Conservation (phyloP, 1,140 invertebrate genomes). For the Matsumurasca onukii region DNA sequence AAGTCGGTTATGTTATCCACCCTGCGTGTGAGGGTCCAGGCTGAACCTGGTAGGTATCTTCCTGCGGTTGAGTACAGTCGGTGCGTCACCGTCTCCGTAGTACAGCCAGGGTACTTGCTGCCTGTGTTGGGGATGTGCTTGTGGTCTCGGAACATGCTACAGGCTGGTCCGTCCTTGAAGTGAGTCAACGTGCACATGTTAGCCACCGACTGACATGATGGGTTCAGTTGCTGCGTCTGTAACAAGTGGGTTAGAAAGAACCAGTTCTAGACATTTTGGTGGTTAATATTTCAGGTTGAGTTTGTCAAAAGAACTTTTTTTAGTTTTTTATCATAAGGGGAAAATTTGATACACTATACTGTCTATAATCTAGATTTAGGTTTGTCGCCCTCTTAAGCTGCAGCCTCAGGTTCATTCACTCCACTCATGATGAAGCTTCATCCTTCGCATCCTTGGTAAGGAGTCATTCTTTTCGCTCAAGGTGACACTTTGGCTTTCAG, state of each 20-base stretch:
- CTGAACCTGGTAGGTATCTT: constrained; percentile 55
- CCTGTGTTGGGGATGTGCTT: constrained; percentile 47
- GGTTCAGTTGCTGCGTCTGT: constrained; percentile 46
- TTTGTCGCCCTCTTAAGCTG: not conserved
- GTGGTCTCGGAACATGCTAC: constrained; percentile 54
- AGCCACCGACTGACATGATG: constrained; percentile 65
- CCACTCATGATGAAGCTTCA: too few species aligned
- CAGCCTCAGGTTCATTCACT: too few species aligned
- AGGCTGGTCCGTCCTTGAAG: constrained; percentile 51
- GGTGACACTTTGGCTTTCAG: too few species aligned
- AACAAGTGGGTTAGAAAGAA: too few species aligned
- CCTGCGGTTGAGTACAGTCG: constrained; percentile 52
- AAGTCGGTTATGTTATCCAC: too few species aligned
- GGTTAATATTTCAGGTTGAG: not conserved
- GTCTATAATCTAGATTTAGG: not conserved
- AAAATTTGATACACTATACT: not conserved
- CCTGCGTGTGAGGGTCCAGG: constrained; percentile 50
- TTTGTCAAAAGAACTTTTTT: not conserved
- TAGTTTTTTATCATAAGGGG: not conserved
- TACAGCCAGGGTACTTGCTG: constrained; percentile 55
- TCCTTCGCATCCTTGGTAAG: too few species aligned
- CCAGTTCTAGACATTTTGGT: not conserved
- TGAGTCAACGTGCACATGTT: constrained; percentile 69
- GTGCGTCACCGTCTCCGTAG: constrained; percentile 54
- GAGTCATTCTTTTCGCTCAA: too few species aligned